phyloP scores from a whole-genome alignment of 2,888 invertebrate species.

The Drosophila eohydei region DNA sequence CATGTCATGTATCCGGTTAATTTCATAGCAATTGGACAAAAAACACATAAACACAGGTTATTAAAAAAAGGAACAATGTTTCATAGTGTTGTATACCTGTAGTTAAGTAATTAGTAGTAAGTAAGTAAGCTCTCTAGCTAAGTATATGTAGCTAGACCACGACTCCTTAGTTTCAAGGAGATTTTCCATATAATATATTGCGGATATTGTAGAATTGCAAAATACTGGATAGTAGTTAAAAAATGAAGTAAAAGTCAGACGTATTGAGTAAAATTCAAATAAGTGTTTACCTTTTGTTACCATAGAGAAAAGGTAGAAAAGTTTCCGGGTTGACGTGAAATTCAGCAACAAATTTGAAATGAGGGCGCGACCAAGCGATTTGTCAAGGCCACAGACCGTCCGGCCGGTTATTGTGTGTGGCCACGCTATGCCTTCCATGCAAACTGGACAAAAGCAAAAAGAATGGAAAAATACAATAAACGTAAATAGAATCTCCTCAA shows the following conservation, averaged over 20 bases:
- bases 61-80: conserved; percentile 8
- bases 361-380: conserved; percentile 40
- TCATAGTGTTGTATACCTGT: conserved; percentile 1
- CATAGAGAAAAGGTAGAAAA: conserved; percentile 13
- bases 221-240: neutral
- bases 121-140: neutral
- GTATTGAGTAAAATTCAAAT: neutral
- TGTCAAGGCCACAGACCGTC: conserved; percentile 29
- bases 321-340: conserved; percentile 19
- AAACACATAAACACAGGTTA: conserved; percentile 13
- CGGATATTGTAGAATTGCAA: neutral
- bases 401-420: conserved; percentile 37
- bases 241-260: neutral
- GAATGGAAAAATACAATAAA: conserved; percentile 8
- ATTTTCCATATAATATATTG: neutral
- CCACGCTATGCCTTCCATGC: conserved; percentile 32
- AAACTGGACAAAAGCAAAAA: conserved; percentile 10
- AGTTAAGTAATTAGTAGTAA: conserved; percentile 16
- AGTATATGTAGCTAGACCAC: neutral
- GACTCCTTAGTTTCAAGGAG: neutral
- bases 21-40: conserved; percentile 12
- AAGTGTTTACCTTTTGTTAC: conserved; percentile 3
- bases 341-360: conserved; percentile 31
- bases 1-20: conserved; percentile 18
- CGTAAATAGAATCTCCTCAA: neutral